Conservation (phyloP, 2,888 invertebrate species). For the Troides aeacus region DNA sequence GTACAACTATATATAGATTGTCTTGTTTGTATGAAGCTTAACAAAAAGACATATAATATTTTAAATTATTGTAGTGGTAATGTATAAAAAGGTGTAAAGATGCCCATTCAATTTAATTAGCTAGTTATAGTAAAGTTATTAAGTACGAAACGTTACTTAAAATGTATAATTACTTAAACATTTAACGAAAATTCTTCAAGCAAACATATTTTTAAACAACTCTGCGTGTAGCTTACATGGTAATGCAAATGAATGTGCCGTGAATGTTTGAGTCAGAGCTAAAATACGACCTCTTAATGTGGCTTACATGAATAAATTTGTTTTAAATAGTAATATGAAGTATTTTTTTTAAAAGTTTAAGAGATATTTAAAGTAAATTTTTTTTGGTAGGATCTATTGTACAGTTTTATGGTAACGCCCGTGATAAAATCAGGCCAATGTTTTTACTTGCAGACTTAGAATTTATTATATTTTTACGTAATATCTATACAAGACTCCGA, state of each 20-base stretch:
- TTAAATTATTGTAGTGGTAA: no score
- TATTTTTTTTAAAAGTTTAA: not conserved
- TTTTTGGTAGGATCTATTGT: no score
- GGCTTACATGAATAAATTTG: conserved; percentile 2
- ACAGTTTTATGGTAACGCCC: no score
- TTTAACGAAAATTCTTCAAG: not conserved
- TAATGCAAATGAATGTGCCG: conserved; percentile 24
- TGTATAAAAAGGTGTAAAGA: not conserved
- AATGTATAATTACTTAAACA: not conserved
- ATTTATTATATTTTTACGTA: not conserved
- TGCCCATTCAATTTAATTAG: not conserved
- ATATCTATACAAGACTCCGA: not conserved
- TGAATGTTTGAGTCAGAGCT: conserved; percentile 17
- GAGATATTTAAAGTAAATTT: no score
- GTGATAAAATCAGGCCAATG: no score
- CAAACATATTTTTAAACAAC: conserved; percentile 13
- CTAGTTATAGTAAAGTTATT: not conserved
- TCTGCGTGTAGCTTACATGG: conserved; percentile 21
- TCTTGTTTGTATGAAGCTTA: no score
- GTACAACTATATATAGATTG: no score
- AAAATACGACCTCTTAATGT: conserved; percentile 10
- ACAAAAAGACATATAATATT: no score
- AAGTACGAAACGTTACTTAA: not conserved
- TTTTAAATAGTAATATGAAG: not conserved
- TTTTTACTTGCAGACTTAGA: no score